Evolutionary conservation across 2,888 invertebrate species (phyloP), one percentile per base, ranked within the genome.

Genomic region (Dryococelus australis): DNA sequence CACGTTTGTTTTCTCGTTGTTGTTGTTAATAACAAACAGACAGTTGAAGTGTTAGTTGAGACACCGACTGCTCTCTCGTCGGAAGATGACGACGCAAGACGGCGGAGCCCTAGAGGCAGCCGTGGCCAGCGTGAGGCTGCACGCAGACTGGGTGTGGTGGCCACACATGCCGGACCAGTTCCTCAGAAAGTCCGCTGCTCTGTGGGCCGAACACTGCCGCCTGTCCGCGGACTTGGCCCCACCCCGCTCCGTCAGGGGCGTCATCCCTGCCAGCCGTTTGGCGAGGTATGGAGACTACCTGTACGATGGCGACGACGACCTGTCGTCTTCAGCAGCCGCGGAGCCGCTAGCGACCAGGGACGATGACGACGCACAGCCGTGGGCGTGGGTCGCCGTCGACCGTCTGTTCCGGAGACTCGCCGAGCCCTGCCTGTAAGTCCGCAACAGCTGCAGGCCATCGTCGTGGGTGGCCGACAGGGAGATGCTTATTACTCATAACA

Each of bases 201-300:
- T 87, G 9, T 87, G 86, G 86, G 47, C 84, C 47, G 20, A 26
- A 20, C n/a, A 51, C 53, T 80, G 85, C 78, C 86, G 81, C 5
- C 16, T 86, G 16, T 85, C 13, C 6, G 8, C 47, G 6, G 24
- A 26, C 6, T 20, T 16, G 43, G 26, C n/a, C 5, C 16, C 84
- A 5, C 13, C 27, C 53, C 35, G 24, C 65, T n/a, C 65, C 89
- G 95, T 95, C 65, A 94, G 94, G 91, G 95, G 95, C 90, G 94
- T 94, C 85, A 95, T 96, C 90, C 95, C 96, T 10, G 93, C 94
- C 89, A 95, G 95, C 88, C 94, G 94, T 92, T 92, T 96, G 91
- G 94, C 94, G 87, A 93, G 93, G 89, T 94, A 94, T 91, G 94
- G 94, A 90, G 94, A 94, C 91, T 94, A 93, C 91, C 94, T 94